These are phyloP conservation scores for Melolontha melolontha DNA, from an alignment of 2,888 invertebrate genomes.

Conservation along the genomic window DNA sequence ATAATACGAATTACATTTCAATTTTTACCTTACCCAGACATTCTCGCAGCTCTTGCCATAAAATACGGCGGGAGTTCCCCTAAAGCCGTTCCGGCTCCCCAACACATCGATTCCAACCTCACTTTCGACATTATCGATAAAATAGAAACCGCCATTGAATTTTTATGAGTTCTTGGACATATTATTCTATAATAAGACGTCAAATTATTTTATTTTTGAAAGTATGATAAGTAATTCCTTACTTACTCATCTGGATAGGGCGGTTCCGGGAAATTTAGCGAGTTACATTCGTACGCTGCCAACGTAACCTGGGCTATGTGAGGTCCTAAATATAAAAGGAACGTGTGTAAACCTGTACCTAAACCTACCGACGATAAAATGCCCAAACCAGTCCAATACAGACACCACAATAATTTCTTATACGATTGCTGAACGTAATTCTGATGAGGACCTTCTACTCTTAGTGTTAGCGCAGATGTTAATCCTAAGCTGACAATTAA, in stretches of 20 bases:
- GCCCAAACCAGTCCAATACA: conserved; percentile 71
- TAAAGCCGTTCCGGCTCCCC: conserved; percentile 98
- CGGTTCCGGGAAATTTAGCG: conserved; percentile 95
- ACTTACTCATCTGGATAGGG: conserved; percentile 97
- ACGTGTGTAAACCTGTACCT: conserved; percentile 98
- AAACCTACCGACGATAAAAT: conserved; percentile 97
- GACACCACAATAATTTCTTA: conserved; percentile 61
- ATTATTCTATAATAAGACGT: conserved; percentile 76
- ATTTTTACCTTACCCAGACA: conserved; percentile 67
- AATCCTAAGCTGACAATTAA: conserved; percentile 67
- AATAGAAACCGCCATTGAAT: conserved; percentile 78
- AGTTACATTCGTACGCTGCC: conserved; percentile 97
- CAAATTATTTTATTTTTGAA: neutral
- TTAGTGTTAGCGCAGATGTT: conserved; percentile 69
- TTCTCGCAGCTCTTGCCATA: conserved; percentile 95
- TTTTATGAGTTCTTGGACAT: conserved; percentile 84
- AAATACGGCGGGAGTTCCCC: conserved; percentile 99
- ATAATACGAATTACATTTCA: no score
- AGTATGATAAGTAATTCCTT: conserved; percentile 9
- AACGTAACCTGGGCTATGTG: conserved; percentile 98
- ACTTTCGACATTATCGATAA: conserved; percentile 96
- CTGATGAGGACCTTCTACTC: conserved; percentile 76
- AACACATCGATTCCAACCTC: conserved; percentile 95
- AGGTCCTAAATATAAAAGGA: conserved; percentile 98
- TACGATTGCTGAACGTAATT: conserved; percentile 68